Evolutionary conservation across 2,888 invertebrate genomes (phyloP), one percentile per base, ranked within the genome.

Genomic region (Mycogona germanica): DNA sequence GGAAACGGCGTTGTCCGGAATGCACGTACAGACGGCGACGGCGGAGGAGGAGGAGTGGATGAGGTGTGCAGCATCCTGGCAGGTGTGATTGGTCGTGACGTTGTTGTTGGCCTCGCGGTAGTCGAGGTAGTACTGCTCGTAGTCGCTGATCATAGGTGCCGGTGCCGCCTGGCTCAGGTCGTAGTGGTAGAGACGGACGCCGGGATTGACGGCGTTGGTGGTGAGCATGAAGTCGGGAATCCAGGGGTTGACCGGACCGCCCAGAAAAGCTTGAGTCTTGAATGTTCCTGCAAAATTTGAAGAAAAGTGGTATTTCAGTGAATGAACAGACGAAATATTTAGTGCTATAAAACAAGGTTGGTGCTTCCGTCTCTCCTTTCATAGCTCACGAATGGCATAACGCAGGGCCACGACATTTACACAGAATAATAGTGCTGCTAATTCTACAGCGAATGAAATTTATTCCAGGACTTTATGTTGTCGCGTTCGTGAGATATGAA

Each of bases 121-220:
- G n/a, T 42, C 28, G 17, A 26, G 44, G 28, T 26, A 25, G 37
- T 17, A 26, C 28, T 35, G 7, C 14, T 17, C 7, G 26, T 28
- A 25, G n/a, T 53, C 53, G 4, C 48, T 58, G 56, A 58, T 55
- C 48, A 41, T 51, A n/a, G n/a, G n/a, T n/a, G n/a, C n/a, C n/a
- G n/a, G n/a, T 55, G n/a, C 57, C 60, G 47, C 58, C 58, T n/a
- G 57, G 48, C 3, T 57, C 51, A 7, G 58, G 12, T 30, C 5
- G 17, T 46, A 46, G 3, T 26, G 12, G 46, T 46, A 46, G 21
- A 46, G 30, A 2, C 60, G 50, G 58, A 60, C 53, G 55, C 60
- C n/a, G 57, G 35, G 17, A 30, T 52, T 52, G 12, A 41, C 25
- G 7, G 23, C 32, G 14, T 50, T 25, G 21, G 32, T 2, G 12